Base-by-base conservation (phyloP, 2,113 vertebrate species). In the Gymnobelideus leadbeateri region DNA sequence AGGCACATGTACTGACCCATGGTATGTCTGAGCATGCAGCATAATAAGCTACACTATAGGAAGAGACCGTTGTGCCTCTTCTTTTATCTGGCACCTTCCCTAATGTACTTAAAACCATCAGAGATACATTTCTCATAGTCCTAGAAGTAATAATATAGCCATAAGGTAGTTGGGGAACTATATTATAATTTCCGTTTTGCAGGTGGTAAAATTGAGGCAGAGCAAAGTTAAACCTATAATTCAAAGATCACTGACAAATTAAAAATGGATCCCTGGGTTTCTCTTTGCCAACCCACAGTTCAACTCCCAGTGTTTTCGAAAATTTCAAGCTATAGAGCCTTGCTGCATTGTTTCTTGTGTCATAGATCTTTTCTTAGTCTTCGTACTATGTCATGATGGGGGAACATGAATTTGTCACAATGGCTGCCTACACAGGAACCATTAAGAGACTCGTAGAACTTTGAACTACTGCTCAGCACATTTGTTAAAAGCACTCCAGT, bases 201-300 rank as follows among this genome's bases (percentile, higher is more conserved):
- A 51, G 91, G 49, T 31, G 7, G 49, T 89, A 26, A 94, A 90
- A 96, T 1, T 0, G 23, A 93, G 90, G 10, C 52, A 0, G 49
- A 21, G 92, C 43, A 91, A 90, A 43, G 31, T 47, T 77, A 68
- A 61, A 26, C 52, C 0, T 37, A 8, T 61, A 92, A 49, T 26
- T 91, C 21, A 23, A 21, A 96, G 84, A 89, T 31, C 52, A 25
- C n/a, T 49, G 9, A 50, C 51, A 92, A 54, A 92, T 2, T 50
- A n/a, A 31, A 28, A 89, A 84, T 28, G 53, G 50, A 52, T 28
- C 24, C 61, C 26, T 16, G 37, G 8, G 57, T 95, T 93, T 92
- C 92, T 93, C 21, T 49, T 55, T 77, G 8, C 9, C 91, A 55
- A 4, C 49, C 16, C 93, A 61, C n/a, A 52, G 84, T 52, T 97